A percentile compares a stretch with the other conserved stretches of the same genome.
phyloP scores from a whole-genome alignment of 2,888 invertebrate genomes.

The Deilephila elpenor region DNA sequence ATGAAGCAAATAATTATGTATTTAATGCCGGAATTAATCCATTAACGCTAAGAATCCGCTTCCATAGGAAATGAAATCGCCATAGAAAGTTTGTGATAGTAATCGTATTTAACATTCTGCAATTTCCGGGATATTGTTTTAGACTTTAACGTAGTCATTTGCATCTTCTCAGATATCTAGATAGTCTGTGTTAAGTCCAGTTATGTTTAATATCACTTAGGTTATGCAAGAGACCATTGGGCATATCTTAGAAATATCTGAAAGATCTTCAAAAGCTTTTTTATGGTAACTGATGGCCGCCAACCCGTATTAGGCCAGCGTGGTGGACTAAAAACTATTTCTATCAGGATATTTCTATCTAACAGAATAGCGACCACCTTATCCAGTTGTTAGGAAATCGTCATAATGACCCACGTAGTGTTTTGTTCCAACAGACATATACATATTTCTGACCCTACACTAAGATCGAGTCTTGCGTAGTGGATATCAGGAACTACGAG shows the following conservation, averaged over 20 bases:
- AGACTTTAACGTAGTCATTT: background rate
- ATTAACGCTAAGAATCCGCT: background rate
- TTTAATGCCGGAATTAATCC: background rate
- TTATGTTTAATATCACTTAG: background rate
- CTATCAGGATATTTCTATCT: background rate
- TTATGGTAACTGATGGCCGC: no score
- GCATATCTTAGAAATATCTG: no score
- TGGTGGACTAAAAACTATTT: background rate
- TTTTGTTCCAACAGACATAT: no score
- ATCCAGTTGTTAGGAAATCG: no score
- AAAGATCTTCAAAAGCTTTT: no score
- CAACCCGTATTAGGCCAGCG: no score
- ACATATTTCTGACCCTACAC: no score
- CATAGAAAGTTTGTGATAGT: constrained; percentile 8
- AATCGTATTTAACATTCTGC: constrained; percentile 1
- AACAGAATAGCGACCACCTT: background rate
- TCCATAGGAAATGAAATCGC: background rate
- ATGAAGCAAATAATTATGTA: no score
- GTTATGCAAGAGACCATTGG: background rate
- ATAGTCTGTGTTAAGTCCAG: background rate
- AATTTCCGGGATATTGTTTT: constrained; percentile 6
- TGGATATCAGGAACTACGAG: no score
- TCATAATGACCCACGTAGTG: no score
- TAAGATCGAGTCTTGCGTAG: no score
- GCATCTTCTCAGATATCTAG: background rate